A percentile compares a stretch with the other conserved stretches of the same genome.
phyloP scores from a whole-genome alignment of 1,140 invertebrate genomes.

The Drosophila ercepeae region DNA sequence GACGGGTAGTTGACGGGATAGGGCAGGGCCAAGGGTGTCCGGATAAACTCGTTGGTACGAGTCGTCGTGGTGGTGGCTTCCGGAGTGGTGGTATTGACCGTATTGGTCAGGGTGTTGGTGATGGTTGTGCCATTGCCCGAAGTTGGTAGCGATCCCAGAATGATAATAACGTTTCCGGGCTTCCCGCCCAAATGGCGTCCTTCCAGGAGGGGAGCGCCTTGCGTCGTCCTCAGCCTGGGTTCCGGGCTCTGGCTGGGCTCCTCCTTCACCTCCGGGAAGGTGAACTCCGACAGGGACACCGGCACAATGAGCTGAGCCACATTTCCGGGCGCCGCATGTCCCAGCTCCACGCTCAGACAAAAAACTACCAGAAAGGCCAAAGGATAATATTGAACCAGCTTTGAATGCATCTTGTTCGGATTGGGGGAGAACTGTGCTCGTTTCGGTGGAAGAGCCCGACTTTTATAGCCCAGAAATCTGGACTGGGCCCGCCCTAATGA shows the following conservation, averaged over 20 bases:
- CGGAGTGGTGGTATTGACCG: not conserved
- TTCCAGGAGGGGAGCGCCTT: no score
- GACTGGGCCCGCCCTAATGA: not conserved
- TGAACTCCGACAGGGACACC: not conserved
- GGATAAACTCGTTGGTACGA: not conserved
- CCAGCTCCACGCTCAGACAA: not conserved
- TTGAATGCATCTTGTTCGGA: slow-evolving; percentile 16
- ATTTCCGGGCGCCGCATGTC: not conserved
- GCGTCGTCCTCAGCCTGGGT: not conserved
- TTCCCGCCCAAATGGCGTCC: no score
- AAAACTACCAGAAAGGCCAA: not conserved
- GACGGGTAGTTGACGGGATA: not conserved
- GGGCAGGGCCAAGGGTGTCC: not conserved
- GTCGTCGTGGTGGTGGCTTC: not conserved
- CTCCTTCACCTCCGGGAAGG: not conserved
- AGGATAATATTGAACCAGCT: not conserved
- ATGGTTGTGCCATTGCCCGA: not conserved
- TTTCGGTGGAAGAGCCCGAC: not conserved
- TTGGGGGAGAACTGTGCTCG: slow-evolving; percentile 10
- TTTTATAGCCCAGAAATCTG: slow-evolving; percentile 39
- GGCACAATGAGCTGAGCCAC: not conserved
- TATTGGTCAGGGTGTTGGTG: not conserved
- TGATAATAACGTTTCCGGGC: no score
- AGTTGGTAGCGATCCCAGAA: not conserved
- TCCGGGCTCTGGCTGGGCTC: not conserved